phyloP scores from a whole-genome alignment of 1,140 invertebrate species.

The Agraylea sexmaculata region DNA sequence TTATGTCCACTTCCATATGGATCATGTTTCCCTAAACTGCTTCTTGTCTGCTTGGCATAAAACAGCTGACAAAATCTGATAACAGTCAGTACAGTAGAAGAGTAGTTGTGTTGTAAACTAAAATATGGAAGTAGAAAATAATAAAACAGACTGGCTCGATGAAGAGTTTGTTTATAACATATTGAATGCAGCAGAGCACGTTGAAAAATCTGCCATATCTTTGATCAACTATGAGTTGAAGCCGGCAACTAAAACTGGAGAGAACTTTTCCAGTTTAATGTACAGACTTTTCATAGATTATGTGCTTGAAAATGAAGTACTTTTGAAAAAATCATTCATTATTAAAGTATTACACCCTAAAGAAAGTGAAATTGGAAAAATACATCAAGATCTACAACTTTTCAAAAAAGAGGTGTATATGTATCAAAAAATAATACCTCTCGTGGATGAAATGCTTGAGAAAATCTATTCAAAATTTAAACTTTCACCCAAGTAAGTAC shows the following conservation, averaged over 20 bases:
- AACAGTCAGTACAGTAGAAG: too few relatives aligned
- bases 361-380: slow-evolving; percentile 10
- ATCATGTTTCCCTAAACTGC: too few relatives aligned
- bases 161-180: slow-evolving; percentile 11
- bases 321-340: slow-evolving; percentile 10
- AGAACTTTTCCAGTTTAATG: slow-evolving; percentile 17
- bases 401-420: slow-evolving; percentile 15
- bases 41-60: too few relatives aligned
- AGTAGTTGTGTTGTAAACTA: too few relatives aligned
- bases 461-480: not conserved
- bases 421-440: slow-evolving; percentile 15
- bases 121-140: too few relatives aligned
- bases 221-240: slow-evolving; percentile 6
- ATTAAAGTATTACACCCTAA: slow-evolving; percentile 14
- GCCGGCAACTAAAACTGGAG: slow-evolving; percentile 12
- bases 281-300: slow-evolving; percentile 9
- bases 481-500: not conserved
- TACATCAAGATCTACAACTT: slow-evolving; percentile 10
- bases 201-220: too few relatives aligned
- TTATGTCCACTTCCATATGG: too few relatives aligned
- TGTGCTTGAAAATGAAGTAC: not conserved
- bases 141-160: too few relatives aligned
- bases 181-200: slow-evolving; percentile 1
- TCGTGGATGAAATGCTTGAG: slow-evolving; percentile 6
- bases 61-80: too few relatives aligned